Evolutionary conservation across 2,797 vertebrate genomes (phyloP), one percentile per base, ranked within the genome.

Genomic region (Melanotaenia nigrans): DNA sequence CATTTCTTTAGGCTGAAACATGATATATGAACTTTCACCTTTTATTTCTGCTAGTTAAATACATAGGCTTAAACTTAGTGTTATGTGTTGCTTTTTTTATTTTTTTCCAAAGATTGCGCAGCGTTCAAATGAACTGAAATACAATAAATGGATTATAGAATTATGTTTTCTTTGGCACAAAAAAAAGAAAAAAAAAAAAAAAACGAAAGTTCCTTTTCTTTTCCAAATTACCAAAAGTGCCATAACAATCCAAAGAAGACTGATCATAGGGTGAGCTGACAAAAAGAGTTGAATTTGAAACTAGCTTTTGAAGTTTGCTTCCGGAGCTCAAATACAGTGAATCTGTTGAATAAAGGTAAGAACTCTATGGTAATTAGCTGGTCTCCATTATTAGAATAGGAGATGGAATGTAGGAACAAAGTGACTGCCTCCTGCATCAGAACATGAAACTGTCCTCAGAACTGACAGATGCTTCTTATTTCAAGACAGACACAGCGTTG

Each of bases 381-480:
- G 70, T 90, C 87, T 82, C 90, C 92, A 91, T 94, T 94, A 93
- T 92, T 93, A 93, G 92, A 94, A 93, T 86, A 75, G 90, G 84
- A 93, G 92, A 94, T 92, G 85, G 92, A 91, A 91, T 81, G 89
- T 82, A 80, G 92, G 92, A 94, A 94, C 92, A 94, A 94, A 94
- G 92, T 91, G 89, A 75, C 81, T 85, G 89, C 87, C 87, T 92
- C 84, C 87, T 92, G 89, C 92, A 92, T 93, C 91, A 91, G 89
- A 94, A 94, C 93, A 93, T 93, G 92, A 94, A 94, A 93, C 93
- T 92, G 87, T 89, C 89, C 89, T 95, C 93, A 95, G 91, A 94
- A 94, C 93, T 94, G 92, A 95, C 94, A 95, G 94, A 94, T 95
- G 94, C 92, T 94, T 92, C 92, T 93, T 92, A 92, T 94, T 94